Evolutionary conservation across 2,888 invertebrate species (phyloP).

Genomic region (Trichogramma evanescens): DNA sequence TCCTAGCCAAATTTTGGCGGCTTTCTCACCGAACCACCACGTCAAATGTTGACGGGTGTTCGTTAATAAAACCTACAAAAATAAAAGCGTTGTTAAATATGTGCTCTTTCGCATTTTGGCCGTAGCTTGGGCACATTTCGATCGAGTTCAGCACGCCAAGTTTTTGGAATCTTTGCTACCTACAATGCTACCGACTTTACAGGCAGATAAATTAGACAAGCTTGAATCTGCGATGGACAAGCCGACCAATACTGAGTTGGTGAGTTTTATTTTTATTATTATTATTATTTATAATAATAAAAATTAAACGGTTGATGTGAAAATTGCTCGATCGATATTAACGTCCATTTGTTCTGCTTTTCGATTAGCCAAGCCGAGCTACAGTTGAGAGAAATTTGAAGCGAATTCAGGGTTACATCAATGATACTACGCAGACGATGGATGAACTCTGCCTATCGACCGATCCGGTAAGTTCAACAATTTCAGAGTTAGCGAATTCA

Average conservation of each 20-base stretch:
- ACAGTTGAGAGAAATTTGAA: conserved; percentile 64
- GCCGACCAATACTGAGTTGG: conserved; percentile 20
- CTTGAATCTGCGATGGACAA: conserved; percentile 1
- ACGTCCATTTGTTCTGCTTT: background rate
- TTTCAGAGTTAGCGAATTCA: background rate
- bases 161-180: conserved; percentile 30
- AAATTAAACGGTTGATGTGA: background rate
- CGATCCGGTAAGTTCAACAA: conserved; percentile 55
- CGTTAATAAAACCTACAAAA: background rate
- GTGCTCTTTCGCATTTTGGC: background rate
- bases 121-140: background rate
- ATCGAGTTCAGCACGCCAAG: conserved; percentile 6
- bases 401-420: conserved; percentile 67
- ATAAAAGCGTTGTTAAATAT: conserved; percentile 1
- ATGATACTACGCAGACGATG: conserved; percentile 63
- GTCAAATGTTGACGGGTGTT: too few relatives aligned
- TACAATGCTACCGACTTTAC: conserved; percentile 33
- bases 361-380: conserved; percentile 54
- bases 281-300: background rate
- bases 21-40: too few relatives aligned
- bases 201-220: conserved; percentile 38
- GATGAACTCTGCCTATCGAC: conserved; percentile 63
- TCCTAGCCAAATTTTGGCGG: too few relatives aligned
- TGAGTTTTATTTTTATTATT: conserved; percentile 3
- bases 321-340: conserved; percentile 7